Evolutionary conservation across 2,888 invertebrate species (phyloP).

Genomic region (Lasioglossum lativentre): DNA sequence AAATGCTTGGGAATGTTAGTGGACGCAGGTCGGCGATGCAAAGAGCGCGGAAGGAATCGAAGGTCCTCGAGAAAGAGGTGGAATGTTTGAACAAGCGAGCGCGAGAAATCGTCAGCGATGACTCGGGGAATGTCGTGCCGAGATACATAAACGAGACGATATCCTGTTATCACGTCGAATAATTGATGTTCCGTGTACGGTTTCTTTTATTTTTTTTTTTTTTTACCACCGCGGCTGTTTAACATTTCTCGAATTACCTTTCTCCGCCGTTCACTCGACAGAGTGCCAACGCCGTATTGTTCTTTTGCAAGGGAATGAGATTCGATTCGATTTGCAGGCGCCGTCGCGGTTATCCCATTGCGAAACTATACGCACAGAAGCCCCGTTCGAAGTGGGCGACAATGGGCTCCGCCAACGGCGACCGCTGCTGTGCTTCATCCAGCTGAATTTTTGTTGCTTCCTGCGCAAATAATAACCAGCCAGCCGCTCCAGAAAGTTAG

Average conservation of each 20-base stretch:
- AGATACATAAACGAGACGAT: not conserved
- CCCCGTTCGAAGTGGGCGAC: not conserved
- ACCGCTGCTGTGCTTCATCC: conserved; percentile 10
- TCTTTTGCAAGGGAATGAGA: not conserved
- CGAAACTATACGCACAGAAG: not conserved
- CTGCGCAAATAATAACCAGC: conserved; percentile 12
- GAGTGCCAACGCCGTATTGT: conserved; percentile 6
- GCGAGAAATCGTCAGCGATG: not conserved
- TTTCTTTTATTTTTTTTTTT: conserved; percentile 14
- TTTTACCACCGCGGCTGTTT: conserved; percentile 19
- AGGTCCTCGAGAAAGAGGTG: not conserved
- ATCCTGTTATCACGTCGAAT: conserved; percentile 39
- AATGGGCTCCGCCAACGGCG: conserved; percentile 5
- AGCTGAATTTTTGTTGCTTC: conserved; percentile 17
- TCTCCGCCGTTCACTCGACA: conserved; percentile 42
- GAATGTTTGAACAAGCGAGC: not conserved
- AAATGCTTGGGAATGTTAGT: too few relatives aligned
- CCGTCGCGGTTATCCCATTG: not conserved
- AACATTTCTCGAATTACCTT: conserved; percentile 47
- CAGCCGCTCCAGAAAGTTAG: not conserved
- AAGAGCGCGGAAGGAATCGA: not conserved
- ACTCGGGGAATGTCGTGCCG: not conserved
- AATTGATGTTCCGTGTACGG: conserved; percentile 26
- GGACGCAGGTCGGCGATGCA: not conserved
- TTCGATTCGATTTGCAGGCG: conserved; percentile 15